Base-by-base conservation (phyloP, 64 coral and sea anemone genomes). In the Porites lutea region DNA sequence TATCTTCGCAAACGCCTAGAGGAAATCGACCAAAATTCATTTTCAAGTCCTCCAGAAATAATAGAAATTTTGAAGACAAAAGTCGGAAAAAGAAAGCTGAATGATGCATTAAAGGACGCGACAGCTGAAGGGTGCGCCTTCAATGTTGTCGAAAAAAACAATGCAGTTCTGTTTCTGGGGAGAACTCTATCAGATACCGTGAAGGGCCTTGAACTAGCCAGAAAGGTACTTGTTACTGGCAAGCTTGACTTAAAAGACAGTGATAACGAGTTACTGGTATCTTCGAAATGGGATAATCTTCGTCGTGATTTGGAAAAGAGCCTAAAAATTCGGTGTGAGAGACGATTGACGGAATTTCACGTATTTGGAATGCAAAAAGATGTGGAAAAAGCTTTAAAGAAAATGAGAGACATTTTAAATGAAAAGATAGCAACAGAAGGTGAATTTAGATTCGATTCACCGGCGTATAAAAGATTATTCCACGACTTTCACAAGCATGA, bases 11-110 rank as follows among this genome's bases (percentile, higher is more conserved):
- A 74, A 74, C 71, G 71, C 5, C 27, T 48, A 48, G 13, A 74
- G 48, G 71, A 74, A 14, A 48, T 74, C 15, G 45, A 74, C 13
- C 43, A 74, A 16, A 74, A 74, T 74, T 74, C 71, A 47, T 4
- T 48, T 27, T 16, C 37, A 74, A 47, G 44, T 13, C 71, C 71
- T 8, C 71, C 71, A 11, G 71, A 74, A 46, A 48, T 49, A 8
- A 74, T 74, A 48, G 44, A 14, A 48, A 74, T 74, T 44, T 74
- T 74, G 13, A 74, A 74, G 43, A 74, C 71, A 4, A 74, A 74
- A 22, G 71, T 74, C 15, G 71, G 71, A 46, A 74, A 74, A 74
- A 27, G 71, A 46, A 74, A 74, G 44, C 45, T 74, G 71, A 74
- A 74, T 46, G 45, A 11, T 48, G 37, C 46, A 47, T 22, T 74